Evolutionary conservation across 2,888 invertebrate genomes (phyloP), one percentile per base, ranked within the genome.

Genomic region (Lithophane leautieri): DNA sequence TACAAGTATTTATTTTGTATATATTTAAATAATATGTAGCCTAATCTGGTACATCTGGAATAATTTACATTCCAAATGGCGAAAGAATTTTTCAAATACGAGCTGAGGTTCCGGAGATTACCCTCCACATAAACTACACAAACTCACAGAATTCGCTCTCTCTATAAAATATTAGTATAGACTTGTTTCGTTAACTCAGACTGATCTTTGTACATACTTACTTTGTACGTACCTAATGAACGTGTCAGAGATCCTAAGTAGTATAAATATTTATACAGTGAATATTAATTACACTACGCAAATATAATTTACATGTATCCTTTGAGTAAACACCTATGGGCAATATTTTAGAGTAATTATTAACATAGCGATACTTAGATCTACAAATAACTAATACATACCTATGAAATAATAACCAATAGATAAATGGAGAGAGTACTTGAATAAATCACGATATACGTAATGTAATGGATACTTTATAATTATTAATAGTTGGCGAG

Each of bases 101-200:
- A 47, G 47, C 47, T 19, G 7, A 16, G 19, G 50, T 19, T 50
- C 8, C 2, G 50, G 50, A 19, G 50, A 50, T 8, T 19, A 50
- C 50, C 7, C 2, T 50, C 19, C 8, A 19, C 19, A 50, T 7
- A 50, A 19, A 50, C 19, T 50, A 50, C 19, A 50, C 19, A 19
- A 50, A 50, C 50, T 50, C 50, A 50, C 47, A 50, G 16, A 47
- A 50, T 50, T 19, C 16, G 8, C 1, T 50, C 50, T 19, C 19
- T 50, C 16, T 47, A 4, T 6, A 34, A 34, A 34, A 34, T 34
- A 34, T 34, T 2, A 44, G 12, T 44, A 44, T 44, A 44, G 14
- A 47, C 58, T 71, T 70, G 56, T 78, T 74, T 77, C 22, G 54
- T 47, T 78, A 34, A 34, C 12, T n/a, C 3, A 25, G 71, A 42